Conservation (phyloP, 2,113 vertebrate genomes). For the Otis tarda region DNA sequence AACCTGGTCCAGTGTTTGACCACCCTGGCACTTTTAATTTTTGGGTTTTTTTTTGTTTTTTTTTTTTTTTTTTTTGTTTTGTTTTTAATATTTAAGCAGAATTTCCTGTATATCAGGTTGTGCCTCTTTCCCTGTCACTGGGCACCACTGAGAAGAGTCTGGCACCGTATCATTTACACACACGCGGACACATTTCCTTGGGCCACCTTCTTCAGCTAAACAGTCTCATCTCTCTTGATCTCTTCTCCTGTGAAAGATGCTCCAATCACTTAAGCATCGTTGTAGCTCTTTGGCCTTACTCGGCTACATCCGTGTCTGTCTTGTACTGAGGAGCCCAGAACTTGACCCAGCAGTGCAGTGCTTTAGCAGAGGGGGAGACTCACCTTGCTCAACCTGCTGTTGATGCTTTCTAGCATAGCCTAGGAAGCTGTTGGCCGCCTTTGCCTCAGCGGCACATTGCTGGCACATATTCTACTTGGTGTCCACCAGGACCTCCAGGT, state of each 20-base stretch:
- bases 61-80: too few relatives aligned
- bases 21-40: background rate
- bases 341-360: background rate
- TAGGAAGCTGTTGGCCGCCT: background rate
- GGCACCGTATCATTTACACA: background rate
- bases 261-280: background rate
- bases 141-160: background rate
- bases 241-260: background rate
- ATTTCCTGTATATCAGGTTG: background rate
- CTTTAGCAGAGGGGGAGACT: background rate
- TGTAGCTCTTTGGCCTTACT: background rate
- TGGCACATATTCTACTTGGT: background rate
- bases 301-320: background rate
- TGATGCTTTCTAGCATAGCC: background rate
- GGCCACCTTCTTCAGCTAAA: background rate
- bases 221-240: background rate
- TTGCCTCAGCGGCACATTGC: rapidly evolving
- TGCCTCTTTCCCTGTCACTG: background rate
- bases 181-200: rapidly evolving
- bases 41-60: too few relatives aligned
- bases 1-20: background rate
- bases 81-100: background rate
- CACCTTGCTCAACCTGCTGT: background rate
- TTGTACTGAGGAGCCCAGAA: background rate
- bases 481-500: background rate